Conservation (phyloP, 2,888 invertebrate genomes). For the Tridacna crocea region DNA sequence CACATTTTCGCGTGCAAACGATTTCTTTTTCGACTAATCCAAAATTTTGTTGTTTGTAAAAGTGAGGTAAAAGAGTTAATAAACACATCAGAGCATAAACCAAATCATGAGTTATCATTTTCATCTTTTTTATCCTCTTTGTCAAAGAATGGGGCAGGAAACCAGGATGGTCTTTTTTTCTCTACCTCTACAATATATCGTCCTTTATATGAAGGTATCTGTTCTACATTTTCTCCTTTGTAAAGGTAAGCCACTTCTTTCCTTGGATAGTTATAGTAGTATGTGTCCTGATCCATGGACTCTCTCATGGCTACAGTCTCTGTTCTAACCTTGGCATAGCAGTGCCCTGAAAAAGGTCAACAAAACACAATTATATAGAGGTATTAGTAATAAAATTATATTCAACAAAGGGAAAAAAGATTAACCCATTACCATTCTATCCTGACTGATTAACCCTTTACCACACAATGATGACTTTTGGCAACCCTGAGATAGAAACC, state of each 20-base stretch:
- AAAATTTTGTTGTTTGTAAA: too few species aligned
- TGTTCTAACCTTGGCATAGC: conserved; percentile 91
- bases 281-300: conserved; percentile 89
- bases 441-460: too few species aligned
- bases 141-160: conserved; percentile 86
- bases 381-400: background rate
- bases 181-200: conserved; percentile 92
- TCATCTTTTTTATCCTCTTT: conserved; percentile 6
- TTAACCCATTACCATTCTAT: too few species aligned
- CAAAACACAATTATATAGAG: background rate
- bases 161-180: conserved; percentile 94
- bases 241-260: conserved; percentile 93
- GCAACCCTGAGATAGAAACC: too few species aligned
- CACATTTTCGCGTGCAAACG: too few species aligned
- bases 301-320: conserved; percentile 93
- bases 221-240: conserved; percentile 89
- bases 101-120: background rate
- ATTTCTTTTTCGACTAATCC: too few species aligned
- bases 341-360: conserved; percentile 88
- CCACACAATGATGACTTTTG: too few species aligned
- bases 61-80: background rate
- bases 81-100: background rate
- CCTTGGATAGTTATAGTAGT: conserved; percentile 86
- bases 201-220: conserved; percentile 81
- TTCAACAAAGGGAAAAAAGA: background rate